Percentiles rank a stretch among this genome's conserved stretches.
phyloP scores from a whole-genome alignment of 2,888 invertebrate genomes.

The Therioaphis trifolii region DNA sequence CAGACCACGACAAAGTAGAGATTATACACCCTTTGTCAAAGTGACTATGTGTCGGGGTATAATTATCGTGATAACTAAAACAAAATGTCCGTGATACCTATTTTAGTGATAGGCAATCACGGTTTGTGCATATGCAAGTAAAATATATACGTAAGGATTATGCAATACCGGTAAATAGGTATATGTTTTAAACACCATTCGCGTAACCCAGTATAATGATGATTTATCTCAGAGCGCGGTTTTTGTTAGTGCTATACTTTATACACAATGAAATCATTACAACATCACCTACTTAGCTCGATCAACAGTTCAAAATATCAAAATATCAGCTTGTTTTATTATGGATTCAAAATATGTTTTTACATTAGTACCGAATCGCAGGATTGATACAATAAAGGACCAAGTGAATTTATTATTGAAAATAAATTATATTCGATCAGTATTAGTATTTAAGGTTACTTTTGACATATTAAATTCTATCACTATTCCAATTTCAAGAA shows the following conservation, averaged over 20 bases:
- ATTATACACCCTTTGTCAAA: conserved; percentile 4
- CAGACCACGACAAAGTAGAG: neutral
- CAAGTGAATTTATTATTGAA: too few species aligned
- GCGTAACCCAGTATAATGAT: conserved; percentile 23
- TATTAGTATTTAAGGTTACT: too few species aligned
- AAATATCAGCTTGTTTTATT: neutral
- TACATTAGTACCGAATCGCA: too few species aligned
- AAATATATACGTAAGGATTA: neutral
- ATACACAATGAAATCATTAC: neutral
- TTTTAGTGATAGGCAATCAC: neutral
- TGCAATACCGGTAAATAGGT: neutral
- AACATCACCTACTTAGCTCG: too few species aligned
- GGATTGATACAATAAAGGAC: too few species aligned
- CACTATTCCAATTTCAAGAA: too few species aligned
- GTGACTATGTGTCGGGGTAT: neutral
- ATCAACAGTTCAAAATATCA: neutral
- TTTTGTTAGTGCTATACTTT: neutral
- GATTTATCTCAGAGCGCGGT: neutral
- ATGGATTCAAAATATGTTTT: too few species aligned
- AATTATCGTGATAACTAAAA: conserved; percentile 32
- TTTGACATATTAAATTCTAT: too few species aligned
- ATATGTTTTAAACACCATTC: conserved; percentile 3
- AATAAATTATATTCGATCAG: too few species aligned
- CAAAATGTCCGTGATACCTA: neutral
- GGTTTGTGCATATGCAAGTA: neutral